phyloP scores from a whole-genome alignment of 2,888 invertebrate species.

The Tethea ocularis region DNA sequence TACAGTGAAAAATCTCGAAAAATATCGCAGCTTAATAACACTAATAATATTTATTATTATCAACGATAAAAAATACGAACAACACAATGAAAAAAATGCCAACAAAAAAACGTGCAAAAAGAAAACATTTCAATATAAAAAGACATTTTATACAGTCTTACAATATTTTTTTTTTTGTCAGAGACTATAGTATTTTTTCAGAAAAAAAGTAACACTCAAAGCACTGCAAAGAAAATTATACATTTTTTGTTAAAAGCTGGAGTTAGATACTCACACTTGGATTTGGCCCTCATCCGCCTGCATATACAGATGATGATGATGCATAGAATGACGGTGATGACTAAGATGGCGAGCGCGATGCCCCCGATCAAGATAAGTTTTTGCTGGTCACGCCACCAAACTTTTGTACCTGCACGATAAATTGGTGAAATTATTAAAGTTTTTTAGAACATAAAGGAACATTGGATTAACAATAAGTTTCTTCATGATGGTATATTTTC shows the following conservation, averaged over 20 bases:
- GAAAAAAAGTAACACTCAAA: not conserved
- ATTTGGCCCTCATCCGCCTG: constrained; percentile 90
- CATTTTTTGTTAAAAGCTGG: not conserved
- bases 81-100: not conserved
- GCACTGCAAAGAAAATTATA: not conserved
- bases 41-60: too few relatives aligned
- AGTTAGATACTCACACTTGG: constrained; percentile 89
- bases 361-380: constrained; percentile 88
- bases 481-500: too few relatives aligned
- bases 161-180: constrained; percentile 15
- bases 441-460: too few relatives aligned
- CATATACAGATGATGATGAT: constrained; percentile 94
- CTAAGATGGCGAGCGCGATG: constrained; percentile 78
- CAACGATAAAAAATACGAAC: too few relatives aligned
- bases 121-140: not conserved
- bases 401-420: constrained; percentile 85
- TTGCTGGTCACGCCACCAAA: constrained; percentile 93
- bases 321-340: constrained; percentile 89
- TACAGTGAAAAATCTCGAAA: too few relatives aligned
- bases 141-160: not conserved
- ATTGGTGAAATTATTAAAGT: not conserved
- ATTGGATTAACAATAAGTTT: too few relatives aligned
- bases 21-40: not conserved
- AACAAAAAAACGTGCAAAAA: not conserved
- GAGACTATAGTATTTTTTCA: not conserved